phyloP scores from a whole-genome alignment of 2,888 invertebrate species.

The Electrophaes corylata region DNA sequence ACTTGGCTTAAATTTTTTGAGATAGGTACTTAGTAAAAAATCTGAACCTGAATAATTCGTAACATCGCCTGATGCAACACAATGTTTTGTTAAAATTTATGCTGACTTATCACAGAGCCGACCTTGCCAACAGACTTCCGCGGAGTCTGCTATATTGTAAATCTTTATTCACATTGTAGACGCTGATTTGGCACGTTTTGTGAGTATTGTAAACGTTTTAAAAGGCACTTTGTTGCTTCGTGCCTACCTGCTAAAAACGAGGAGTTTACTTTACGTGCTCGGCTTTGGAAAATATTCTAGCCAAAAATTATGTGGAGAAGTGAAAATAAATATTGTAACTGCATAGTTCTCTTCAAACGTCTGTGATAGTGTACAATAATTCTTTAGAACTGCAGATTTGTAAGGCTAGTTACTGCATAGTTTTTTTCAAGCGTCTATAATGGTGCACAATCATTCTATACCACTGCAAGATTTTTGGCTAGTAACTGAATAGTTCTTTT shows the following conservation, averaged over 20 bases:
- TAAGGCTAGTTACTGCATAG: too few species aligned
- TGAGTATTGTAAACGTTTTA: slow-evolving; percentile 20
- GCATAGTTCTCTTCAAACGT: too few species aligned
- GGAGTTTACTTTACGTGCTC: slow-evolving; percentile 6
- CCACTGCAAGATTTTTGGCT: too few species aligned
- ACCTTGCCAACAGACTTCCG: slow-evolving; percentile 28
- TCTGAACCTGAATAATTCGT: too few species aligned
- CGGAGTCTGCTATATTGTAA: slow-evolving; percentile 11
- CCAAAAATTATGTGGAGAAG: not conserved
- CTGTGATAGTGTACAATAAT: too few species aligned
- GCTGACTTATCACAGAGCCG: slow-evolving; percentile 18
- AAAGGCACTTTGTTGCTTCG: slow-evolving; percentile 14
- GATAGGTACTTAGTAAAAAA: too few species aligned
- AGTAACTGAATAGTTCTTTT: too few species aligned
- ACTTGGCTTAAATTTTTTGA: too few species aligned
- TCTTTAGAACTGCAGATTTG: too few species aligned
- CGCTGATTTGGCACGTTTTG: slow-evolving; percentile 37
- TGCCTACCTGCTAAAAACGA: slow-evolving; percentile 17
- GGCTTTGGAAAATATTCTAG: not conserved
- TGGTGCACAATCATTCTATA: too few species aligned
- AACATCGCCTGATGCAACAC: slow-evolving; percentile 12
- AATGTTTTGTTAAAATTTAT: slow-evolving; percentile 14
- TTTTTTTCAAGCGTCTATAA: too few species aligned
- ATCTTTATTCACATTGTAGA: slow-evolving; percentile 16
- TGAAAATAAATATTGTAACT: too few species aligned